These are phyloP conservation scores for Circaetus gallicus DNA, from an alignment of 2,113 vertebrate species.

Conservation along the genomic window DNA sequence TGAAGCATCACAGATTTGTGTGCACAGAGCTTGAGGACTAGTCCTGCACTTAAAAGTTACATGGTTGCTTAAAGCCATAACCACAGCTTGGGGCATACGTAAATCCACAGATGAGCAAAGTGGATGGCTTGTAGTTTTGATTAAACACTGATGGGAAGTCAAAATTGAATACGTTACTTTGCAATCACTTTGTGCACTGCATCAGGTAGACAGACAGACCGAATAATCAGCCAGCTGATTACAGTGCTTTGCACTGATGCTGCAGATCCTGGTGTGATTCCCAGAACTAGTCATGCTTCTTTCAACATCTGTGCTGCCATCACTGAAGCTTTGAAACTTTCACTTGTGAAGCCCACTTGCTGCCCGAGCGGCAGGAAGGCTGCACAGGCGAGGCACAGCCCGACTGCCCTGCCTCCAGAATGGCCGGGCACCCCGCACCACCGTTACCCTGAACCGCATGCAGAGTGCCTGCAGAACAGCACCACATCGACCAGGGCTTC, in stretches of 20 bases:
- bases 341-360: not conserved
- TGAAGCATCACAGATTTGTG: not conserved
- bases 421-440: accelerated
- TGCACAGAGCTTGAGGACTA: not conserved
- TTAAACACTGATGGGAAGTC: not conserved
- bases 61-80: not conserved
- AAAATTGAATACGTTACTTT: not conserved
- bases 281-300: not conserved
- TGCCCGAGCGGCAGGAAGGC: accelerated
- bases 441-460: accelerated
- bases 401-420: not conserved
- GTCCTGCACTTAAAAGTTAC: not conserved
- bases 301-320: accelerated
- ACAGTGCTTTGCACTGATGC: accelerated
- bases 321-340: not conserved
- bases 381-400: not conserved
- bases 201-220: not conserved
- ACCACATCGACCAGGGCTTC: accelerated
- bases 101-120: not conserved
- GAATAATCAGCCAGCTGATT: not conserved
- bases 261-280: not conserved
- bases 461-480: too few relatives aligned
- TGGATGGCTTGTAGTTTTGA: not conserved
- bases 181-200: not conserved
- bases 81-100: not conserved